Evolutionary conservation across 1,140 invertebrate species (phyloP).

Genomic region (Carcinoscorpius rotundicauda): DNA sequence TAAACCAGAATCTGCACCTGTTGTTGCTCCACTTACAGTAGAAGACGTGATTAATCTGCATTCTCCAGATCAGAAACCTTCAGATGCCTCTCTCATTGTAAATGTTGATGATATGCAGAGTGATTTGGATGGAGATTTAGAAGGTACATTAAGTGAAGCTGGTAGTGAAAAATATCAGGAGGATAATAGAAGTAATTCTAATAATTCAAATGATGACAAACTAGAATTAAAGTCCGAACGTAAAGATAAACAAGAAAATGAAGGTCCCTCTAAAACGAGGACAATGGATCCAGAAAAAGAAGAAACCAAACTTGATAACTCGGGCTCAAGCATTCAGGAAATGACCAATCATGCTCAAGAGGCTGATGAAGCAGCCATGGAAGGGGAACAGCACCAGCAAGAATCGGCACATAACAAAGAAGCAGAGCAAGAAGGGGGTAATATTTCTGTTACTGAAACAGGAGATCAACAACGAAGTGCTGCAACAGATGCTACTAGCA

Average conservation of each 20-base stretch:
- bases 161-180: background rate
- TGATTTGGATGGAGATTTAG: constrained; percentile 30
- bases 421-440: too few species aligned
- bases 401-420: too few species aligned
- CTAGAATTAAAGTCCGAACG: background rate
- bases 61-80: constrained; percentile 7
- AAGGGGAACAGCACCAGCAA: too few species aligned
- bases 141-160: constrained; percentile 5
- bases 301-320: background rate
- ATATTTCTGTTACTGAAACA: too few species aligned
- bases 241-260: constrained; percentile 1
- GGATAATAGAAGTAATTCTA: too few species aligned
- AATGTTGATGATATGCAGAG: constrained; percentile 33
- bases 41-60: constrained; percentile 23
- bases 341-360: too few species aligned
- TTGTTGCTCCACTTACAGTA: constrained; percentile 16
- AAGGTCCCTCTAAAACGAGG: background rate
- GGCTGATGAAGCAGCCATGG: too few species aligned
- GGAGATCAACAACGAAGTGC: too few species aligned
- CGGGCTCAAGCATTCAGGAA: background rate
- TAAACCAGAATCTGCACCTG: constrained; percentile 16
- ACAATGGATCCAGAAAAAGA: background rate
- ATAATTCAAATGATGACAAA: too few species aligned
- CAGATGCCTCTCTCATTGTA: constrained; percentile 29
- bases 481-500: background rate